These are phyloP conservation scores for Antedon mediterranea DNA, from an alignment of 53 echinoderm and acorn worm species.

Conservation along the genomic window DNA sequence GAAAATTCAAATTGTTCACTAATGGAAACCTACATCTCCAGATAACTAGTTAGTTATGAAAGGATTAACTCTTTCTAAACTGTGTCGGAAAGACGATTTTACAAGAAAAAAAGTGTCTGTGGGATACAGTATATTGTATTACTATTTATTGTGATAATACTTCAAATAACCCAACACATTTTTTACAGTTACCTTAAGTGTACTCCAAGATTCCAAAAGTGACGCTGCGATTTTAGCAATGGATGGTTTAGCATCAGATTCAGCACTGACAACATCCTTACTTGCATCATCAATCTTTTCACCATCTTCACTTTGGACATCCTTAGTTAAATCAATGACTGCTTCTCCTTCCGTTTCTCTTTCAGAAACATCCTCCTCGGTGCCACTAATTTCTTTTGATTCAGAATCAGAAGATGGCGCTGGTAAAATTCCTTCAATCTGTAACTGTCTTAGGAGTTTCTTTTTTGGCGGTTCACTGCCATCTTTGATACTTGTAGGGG, in stretches of 20 bases:
- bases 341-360: background rate
- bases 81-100: too few species aligned
- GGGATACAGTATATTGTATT: too few species aligned
- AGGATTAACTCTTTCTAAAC: too few species aligned
- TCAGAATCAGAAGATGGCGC: slow-evolving; percentile 1
- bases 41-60: too few species aligned
- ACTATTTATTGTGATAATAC: too few species aligned
- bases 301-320: background rate
- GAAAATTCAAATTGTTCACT: too few species aligned
- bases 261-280: background rate
- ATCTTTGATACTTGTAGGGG: slow-evolving; percentile 41
- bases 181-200: slow-evolving; percentile 61
- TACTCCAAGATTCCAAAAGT: slow-evolving; percentile 70
- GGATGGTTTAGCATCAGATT: background rate
- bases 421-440: slow-evolving; percentile 1
- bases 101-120: too few species aligned
- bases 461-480: slow-evolving; percentile 10
- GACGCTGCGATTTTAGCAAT: slow-evolving; percentile 42
- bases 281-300: background rate
- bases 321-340: background rate
- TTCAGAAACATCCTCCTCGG: background rate
- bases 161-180: too few species aligned
- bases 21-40: too few species aligned
- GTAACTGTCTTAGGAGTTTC: slow-evolving; percentile 5
- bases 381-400: background rate